Evolutionary conservation across 2,888 invertebrate species (phyloP).

Genomic region (Hypena proboscidalis): DNA sequence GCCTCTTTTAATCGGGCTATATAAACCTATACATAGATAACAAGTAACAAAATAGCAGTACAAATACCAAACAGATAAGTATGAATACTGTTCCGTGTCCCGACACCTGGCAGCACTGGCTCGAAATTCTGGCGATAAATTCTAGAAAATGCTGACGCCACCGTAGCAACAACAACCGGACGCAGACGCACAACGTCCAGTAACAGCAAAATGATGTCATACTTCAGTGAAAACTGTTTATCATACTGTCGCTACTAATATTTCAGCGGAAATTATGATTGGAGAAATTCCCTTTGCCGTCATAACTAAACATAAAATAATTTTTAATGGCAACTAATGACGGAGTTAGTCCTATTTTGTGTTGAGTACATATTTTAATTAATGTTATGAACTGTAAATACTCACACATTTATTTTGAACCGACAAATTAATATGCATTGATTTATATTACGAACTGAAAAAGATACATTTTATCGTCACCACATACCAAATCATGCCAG

Average conservation of each 20-base stretch:
- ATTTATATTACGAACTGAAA: slow-evolving; percentile 10
- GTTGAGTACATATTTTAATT: too few relatives aligned
- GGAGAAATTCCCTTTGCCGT: background rate
- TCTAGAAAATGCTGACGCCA: slow-evolving; percentile 55
- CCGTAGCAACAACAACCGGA: slow-evolving; percentile 44
- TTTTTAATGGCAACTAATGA: too few relatives aligned
- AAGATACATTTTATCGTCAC: slow-evolving; percentile 14
- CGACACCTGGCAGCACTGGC: too few relatives aligned
- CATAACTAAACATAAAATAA: too few relatives aligned
- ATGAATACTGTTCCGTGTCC: too few relatives aligned
- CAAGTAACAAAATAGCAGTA: too few relatives aligned
- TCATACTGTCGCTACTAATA: slow-evolving; percentile 3
- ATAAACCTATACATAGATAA: too few relatives aligned
- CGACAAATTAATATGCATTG: slow-evolving; percentile 3
- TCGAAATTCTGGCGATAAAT: slow-evolving; percentile 38
- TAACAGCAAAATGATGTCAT: slow-evolving; percentile 14
- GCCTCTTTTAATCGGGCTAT: too few relatives aligned
- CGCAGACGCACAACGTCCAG: slow-evolving; percentile 18
- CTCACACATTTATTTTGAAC: background rate
- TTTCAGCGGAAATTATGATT: background rate
- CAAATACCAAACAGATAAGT: too few relatives aligned
- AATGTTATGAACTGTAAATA: too few relatives aligned
- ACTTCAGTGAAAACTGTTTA: slow-evolving; percentile 20
- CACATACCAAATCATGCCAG: slow-evolving; percentile 14
- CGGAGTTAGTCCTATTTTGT: too few relatives aligned